A percentile compares a stretch with the other conserved stretches of the same genome.
These are phyloP conservation scores for Fragum sueziense DNA, from an alignment of 2,888 invertebrate species.

Conservation along the genomic window DNA sequence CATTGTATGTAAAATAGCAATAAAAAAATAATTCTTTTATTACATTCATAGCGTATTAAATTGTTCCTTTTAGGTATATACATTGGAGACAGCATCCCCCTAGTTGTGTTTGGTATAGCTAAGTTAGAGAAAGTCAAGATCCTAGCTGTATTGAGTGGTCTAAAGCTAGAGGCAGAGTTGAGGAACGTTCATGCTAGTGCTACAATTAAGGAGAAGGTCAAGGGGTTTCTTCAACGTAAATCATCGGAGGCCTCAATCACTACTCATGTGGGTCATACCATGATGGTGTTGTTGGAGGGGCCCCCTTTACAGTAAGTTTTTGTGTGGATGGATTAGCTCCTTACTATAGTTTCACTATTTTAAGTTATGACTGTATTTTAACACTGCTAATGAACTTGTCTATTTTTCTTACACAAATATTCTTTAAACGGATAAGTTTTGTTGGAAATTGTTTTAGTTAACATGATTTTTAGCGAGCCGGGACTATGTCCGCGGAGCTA, in stretches of 20 bases:
- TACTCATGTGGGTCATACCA: constrained; percentile 94
- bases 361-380: no score
- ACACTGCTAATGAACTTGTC: no score
- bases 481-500: no score
- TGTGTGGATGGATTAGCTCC: no score
- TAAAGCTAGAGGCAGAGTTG: constrained; percentile 97
- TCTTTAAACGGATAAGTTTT: no score
- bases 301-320: constrained; percentile 93
- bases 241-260: constrained; percentile 84
- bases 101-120: constrained; percentile 91
- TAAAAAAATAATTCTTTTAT: no score
- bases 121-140: constrained; percentile 86
- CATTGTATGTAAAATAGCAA: no score
- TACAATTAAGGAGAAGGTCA: constrained; percentile 91
- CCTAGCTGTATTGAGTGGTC: constrained; percentile 94
- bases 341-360: no score
- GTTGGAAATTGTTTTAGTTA: no score
- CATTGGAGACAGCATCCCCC: constrained; percentile 81
- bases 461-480: no score
- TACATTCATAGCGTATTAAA: not conserved
- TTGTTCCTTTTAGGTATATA: constrained; percentile 74
- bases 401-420: no score
- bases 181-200: constrained; percentile 95
- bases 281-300: constrained; percentile 95
- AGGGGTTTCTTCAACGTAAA: constrained; percentile 80